Base-by-base conservation (phyloP, 2,888 invertebrate genomes). In the Andrena hattorfiana region DNA sequence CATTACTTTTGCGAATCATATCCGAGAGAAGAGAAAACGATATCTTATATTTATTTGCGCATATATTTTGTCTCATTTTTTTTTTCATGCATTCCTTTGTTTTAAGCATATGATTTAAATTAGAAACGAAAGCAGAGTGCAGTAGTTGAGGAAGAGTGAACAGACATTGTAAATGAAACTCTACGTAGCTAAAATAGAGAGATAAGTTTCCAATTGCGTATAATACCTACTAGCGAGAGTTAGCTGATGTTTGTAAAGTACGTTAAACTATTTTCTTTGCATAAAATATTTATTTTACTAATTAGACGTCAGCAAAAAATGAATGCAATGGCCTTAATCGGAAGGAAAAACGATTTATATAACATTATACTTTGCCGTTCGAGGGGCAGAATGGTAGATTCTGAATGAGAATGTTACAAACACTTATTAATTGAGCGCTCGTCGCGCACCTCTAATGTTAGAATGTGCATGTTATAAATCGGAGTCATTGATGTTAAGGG, bases 221-320 rank as follows among this genome's bases (percentile, higher is more conserved):
- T 56, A 69, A 79, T 72, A 76, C 30, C 62, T 77, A 68, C 62
- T 77, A 68, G 62, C 59, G 73, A 82, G 73, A 84, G 72, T 81
- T 84, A 86, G 74, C 72, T 59, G 35, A 81, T 81, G 74, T 87
- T 81, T 85, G 67, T 83, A 83, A 68, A 85, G 79, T 81, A 82
- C 76, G 35, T 84, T 69, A 80, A 56, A 74, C 69, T 74, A 79
- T 77, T 76, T 85, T 68, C 66, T 84, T 81, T 83, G 87, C 87
- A 88, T 84, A 86, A 88, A 87, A 76, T 88, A 84, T 81, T 83
- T 88, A 86, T 88, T 88, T 88, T 81, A 83, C 67, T 86, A 84
- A 72, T 71, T 84, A 81, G 72, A 81, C 68, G 71, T 68, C 77
- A 80, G 76, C 78, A 74, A 68, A 42, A 42, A 68, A 81, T 82